Evolutionary conservation across 2,797 vertebrate species (phyloP).

Genomic region (Emydoidea blandingii): DNA sequence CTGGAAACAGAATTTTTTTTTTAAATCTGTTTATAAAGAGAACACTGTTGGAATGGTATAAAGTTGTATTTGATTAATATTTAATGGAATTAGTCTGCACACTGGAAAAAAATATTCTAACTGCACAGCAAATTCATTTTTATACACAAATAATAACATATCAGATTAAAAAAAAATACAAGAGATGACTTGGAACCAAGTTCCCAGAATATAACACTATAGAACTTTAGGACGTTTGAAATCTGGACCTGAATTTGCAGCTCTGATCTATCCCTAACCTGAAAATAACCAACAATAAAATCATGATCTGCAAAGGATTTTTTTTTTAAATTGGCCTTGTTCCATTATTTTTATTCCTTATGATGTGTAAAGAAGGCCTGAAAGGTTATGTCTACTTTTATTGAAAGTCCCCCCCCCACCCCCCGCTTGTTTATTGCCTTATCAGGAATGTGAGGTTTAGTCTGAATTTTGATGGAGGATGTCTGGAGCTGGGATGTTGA

Average conservation of each 20-base stretch:
- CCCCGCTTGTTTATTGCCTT: not conserved
- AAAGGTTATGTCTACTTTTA: not conserved
- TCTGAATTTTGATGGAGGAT: conserved; percentile 3
- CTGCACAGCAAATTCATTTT: not conserved
- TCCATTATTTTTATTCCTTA: rapidly evolving
- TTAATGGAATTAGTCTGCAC: not conserved
- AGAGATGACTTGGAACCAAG: not conserved
- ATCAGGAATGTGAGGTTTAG: not conserved
- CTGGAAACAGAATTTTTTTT: not conserved
- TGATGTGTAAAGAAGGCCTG: not conserved
- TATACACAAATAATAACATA: not conserved
- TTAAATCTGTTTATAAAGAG: not conserved
- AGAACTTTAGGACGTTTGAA: not conserved
- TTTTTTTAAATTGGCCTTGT: not conserved
- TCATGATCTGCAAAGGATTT: not conserved
- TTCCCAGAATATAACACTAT: not conserved
- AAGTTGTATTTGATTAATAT: not conserved
- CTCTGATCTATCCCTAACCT: not conserved
- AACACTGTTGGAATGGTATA: not conserved
- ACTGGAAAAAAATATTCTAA: not conserved
- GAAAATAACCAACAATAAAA: conserved; percentile 2
- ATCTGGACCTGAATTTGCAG: not conserved
- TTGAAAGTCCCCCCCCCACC: not conserved
- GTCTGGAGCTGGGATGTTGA: not conserved
- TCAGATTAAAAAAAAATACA: not conserved